Percentiles rank a stretch among this genome's conserved stretches.
phyloP scores from a whole-genome alignment of 2,888 invertebrate genomes.

The Nebria brevicollis region DNA sequence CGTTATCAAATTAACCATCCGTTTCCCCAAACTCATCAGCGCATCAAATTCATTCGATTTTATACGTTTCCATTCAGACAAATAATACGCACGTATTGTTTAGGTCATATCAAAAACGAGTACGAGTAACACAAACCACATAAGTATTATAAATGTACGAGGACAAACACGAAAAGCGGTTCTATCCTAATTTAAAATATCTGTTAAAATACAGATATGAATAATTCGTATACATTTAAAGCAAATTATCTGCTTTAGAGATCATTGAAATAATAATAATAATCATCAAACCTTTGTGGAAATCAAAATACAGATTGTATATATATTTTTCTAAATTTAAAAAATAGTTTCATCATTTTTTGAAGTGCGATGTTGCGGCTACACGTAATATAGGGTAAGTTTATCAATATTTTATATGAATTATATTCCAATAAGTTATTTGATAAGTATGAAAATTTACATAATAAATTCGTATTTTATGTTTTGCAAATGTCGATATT shows the following conservation, averaged over 20 bases:
- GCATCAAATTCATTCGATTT: background rate
- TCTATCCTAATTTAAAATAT: too few relatives aligned
- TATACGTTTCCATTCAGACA: too few relatives aligned
- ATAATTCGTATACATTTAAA: background rate
- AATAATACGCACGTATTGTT: too few relatives aligned
- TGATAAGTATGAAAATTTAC: background rate
- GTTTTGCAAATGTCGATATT: background rate
- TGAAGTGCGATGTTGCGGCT: background rate
- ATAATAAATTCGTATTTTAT: background rate
- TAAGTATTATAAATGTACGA: too few relatives aligned
- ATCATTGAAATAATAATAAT: background rate
- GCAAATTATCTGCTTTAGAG: background rate
- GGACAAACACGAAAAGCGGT: too few relatives aligned
- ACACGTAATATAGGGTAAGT: background rate
- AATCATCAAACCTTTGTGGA: background rate
- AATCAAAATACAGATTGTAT: too few relatives aligned
- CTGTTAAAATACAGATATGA: background rate
- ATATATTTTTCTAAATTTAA: background rate
- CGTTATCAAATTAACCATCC: constrained; percentile 17
- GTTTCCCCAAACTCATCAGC: background rate
- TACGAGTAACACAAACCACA: too few relatives aligned
- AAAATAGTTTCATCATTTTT: background rate
- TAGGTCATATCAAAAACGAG: too few relatives aligned
- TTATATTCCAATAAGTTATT: background rate
- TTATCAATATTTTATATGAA: background rate